Evolutionary conservation across 2,797 vertebrate species (phyloP).

Genomic region (Setipinna tenuifilis): DNA sequence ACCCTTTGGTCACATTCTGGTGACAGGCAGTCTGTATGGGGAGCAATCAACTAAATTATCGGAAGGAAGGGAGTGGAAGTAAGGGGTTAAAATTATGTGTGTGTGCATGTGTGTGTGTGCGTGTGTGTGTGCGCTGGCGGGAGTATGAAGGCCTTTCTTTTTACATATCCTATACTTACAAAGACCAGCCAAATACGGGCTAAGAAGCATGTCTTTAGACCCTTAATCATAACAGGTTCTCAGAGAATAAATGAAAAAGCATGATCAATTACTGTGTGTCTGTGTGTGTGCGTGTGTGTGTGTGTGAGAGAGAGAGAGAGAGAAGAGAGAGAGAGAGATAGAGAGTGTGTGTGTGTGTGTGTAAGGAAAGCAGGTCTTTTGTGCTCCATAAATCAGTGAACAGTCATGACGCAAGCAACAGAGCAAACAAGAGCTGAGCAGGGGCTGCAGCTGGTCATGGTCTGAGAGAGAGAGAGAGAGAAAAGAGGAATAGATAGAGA

Average conservation of each 20-base stretch:
- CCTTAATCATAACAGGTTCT: not conserved
- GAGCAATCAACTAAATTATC: not conserved
- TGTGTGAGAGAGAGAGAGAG: too few relatives aligned
- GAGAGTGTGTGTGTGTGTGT: slow-evolving; percentile 35
- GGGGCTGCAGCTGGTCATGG: slow-evolving; percentile 76
- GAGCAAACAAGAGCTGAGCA: slow-evolving; percentile 71
- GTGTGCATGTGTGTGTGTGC: too few relatives aligned
- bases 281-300: slow-evolving; percentile 28
- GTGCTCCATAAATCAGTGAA: slow-evolving; percentile 77
- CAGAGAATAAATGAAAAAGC: not conserved
- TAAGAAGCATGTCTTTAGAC: not conserved
- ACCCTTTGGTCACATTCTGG: not conserved
- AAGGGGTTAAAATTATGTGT: too few relatives aligned
- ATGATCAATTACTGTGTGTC: not conserved
- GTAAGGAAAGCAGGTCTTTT: slow-evolving; percentile 70
- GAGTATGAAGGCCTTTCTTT: not conserved
- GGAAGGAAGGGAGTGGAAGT: not conserved
- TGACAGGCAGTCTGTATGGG: not conserved
- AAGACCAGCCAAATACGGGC: not conserved
- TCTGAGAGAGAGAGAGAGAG: slow-evolving; percentile 60
- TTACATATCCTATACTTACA: not conserved
- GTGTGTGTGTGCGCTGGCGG: too few relatives aligned
- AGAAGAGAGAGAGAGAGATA: too few relatives aligned
- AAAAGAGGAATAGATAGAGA: slow-evolving; percentile 63
- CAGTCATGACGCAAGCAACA: slow-evolving; percentile 71